Evolutionary conservation across 2,797 vertebrate species (phyloP), one percentile per base, ranked within the genome.

Genomic region (Anas acuta): DNA sequence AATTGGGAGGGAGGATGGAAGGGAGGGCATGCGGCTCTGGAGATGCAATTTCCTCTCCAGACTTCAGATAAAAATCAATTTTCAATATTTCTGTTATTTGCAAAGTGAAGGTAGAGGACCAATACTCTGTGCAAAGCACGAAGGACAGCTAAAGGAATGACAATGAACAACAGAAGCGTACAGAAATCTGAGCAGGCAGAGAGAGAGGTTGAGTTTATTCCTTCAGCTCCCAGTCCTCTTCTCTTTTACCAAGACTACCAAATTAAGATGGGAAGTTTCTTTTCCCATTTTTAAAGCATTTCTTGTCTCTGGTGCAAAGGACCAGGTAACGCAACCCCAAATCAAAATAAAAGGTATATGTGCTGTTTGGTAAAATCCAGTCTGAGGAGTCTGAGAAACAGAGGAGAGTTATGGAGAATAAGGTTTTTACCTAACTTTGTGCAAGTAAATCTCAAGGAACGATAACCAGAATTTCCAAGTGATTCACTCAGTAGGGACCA

Each of bases 41-140:
- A 71, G 51, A 84, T 32, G 30, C 20, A 90, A 78, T 70, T 89
- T 86, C 72, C 47, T 72, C 80, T 84, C 20, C 12, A 43, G 92
- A 85, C 17, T 74, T 91, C 73, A 89, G 37, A 62, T 7, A 53
- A 71, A 91, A 67, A 39, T 26, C 69, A 91, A 60, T n/a, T 86
- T 95, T 35, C 30, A 72, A 12, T 78, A 89, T 53, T 92, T 83
- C 15, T 67, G 12, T 72, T 90, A 37, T 56, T 81, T 91, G 69
- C 56, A 66, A 75, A 78, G n/a, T 60, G 39, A 70, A 7, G 17
- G 41, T 9, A 70, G 33, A 90, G 33, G 10, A 74, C 19, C 30
- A 78, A 54, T 26, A 67, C 32, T 49, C 20, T 22, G 62, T 65
- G 30, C 39, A 65, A 65, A 65, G 30, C 62, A 43, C 21, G 28